Evolutionary conservation across 1,140 invertebrate genomes (phyloP).

Genomic region (Tenebrio molitor): DNA sequence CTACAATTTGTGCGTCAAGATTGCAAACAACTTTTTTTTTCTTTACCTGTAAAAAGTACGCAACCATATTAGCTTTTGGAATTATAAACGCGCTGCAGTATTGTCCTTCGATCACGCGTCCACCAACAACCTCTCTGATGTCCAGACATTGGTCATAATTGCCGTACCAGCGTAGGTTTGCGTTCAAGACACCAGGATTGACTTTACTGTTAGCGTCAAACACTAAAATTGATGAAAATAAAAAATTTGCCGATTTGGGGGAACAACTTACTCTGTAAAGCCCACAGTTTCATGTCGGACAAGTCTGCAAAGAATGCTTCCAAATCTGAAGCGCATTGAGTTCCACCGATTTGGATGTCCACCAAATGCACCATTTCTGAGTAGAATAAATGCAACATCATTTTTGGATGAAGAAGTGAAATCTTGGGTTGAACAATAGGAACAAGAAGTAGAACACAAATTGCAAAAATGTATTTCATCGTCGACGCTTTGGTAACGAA

Average conservation of each 20-base stretch:
- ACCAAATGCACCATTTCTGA: too few relatives aligned
- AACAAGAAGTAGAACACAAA: too few relatives aligned
- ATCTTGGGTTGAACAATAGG: too few relatives aligned
- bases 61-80: constrained; percentile 27
- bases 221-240: constrained; percentile 50
- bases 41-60: too few relatives aligned
- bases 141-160: constrained; percentile 57
- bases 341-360: too few relatives aligned
- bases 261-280: background rate
- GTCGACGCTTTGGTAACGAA: too few relatives aligned
- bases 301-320: background rate
- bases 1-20: too few relatives aligned
- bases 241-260: background rate
- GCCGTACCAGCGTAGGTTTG: constrained; percentile 51
- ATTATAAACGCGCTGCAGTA: constrained; percentile 55
- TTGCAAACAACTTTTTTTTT: too few relatives aligned
- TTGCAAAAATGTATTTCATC: too few relatives aligned
- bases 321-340: too few relatives aligned
- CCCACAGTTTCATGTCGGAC: background rate
- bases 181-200: constrained; percentile 50
- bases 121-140: constrained; percentile 26
- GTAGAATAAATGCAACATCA: too few relatives aligned
- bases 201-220: constrained; percentile 58
- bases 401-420: too few relatives aligned
- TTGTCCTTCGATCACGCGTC: constrained; percentile 52